phyloP scores from a whole-genome alignment of 2,113 vertebrate species.

The Balaenoptera acutorostrata region DNA sequence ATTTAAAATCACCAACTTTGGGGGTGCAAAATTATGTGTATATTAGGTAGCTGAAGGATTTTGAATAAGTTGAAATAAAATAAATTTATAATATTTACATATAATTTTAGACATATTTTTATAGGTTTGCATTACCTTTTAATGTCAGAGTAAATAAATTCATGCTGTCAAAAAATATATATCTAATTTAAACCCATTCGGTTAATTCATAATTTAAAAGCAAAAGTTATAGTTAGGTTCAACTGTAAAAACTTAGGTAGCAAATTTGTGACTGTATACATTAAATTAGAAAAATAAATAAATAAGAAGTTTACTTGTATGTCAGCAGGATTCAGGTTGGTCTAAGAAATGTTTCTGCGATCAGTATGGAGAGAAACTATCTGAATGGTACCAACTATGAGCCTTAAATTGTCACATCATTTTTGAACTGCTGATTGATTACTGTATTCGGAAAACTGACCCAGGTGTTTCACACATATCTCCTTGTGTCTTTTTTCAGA shows the following conservation, averaged over 20 bases:
- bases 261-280: background rate
- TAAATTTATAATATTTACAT: background rate
- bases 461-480: background rate
- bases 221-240: background rate
- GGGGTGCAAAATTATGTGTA: background rate
- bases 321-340: background rate
- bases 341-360: background rate
- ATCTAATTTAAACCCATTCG: background rate
- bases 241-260: background rate
- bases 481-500: slow-evolving; percentile 19
- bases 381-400: background rate
- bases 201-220: background rate
- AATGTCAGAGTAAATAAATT: background rate
- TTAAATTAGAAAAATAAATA: background rate
- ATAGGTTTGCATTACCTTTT: background rate
- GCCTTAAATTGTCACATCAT: background rate
- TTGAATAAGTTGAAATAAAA: background rate
- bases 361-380: background rate
- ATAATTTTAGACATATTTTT: background rate
- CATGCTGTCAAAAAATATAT: background rate
- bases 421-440: background rate
- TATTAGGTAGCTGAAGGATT: background rate
- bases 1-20: background rate
- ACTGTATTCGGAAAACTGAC: background rate
- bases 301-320: background rate